Base-by-base conservation (phyloP, 2,888 invertebrate genomes). In the Habroteleia sp. region DNA sequence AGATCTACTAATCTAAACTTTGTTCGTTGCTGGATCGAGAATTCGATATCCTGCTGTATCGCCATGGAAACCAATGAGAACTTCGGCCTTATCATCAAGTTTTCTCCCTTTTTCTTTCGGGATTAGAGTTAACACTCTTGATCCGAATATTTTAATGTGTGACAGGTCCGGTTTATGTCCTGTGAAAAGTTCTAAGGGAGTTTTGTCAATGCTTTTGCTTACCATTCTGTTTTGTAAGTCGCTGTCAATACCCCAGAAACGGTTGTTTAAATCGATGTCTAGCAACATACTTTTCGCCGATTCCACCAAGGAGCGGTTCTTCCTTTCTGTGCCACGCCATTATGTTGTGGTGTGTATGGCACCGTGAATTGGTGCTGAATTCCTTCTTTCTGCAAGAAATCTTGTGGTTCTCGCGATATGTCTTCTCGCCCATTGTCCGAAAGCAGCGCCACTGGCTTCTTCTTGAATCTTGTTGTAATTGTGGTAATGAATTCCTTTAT, bases 401-500 rank as follows among this genome's bases (percentile, higher is more conserved):
- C 27, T 23, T 63, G 33, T 20, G 63, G 17, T 4, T 63, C 56
- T 3, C 25, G 1, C 0, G 42, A 54, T 1, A 41, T 23, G 8
- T 72, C 58, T 41, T 72, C 50, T 11, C 27, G 14, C 0, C 44
- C 65, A 11, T 54, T 65, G 29, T 65, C 54, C n/a, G 65, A 16
- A 0, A 52, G 23, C 14, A 65, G 25, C 7, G 41, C 25, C 11
- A 27, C 5, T 1, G 65, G 65, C 8, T 42, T 54, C 23, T 46
- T 31, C 4, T 7, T 13, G 13, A 74, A 68, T 39, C 74, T 35
- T 2, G 68, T 68, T n/a, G n/a, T n/a, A n/a, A 41, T 33, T 20
- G 48, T 14, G n/a, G 58, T 23, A 0, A 79, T 17, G 31, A 44
- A 79, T 0, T 77, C 37, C 11, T 44, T 50, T 0, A 79, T 56